A percentile compares a stretch with the other conserved stretches of the same genome.
Conservation (phyloP, 1,140 invertebrate species). For the Amphibalanus amphitrite region DNA sequence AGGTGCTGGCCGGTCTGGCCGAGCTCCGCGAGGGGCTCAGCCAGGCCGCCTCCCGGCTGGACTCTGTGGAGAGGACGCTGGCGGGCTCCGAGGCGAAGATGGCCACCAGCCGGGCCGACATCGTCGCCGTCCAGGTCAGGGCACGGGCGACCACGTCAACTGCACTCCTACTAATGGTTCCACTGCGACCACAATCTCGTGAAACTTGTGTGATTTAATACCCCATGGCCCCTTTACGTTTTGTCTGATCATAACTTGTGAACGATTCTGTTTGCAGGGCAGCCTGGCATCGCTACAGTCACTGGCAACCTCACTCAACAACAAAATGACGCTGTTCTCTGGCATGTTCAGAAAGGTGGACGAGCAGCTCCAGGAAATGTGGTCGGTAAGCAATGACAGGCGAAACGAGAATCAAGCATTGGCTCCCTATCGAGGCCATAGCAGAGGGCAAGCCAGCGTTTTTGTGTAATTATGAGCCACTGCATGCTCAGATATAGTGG, state of each 20-base stretch:
- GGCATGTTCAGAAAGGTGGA: background rate
- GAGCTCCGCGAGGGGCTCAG: background rate
- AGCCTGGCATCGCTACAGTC: background rate
- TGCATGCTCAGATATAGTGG: too few relatives aligned
- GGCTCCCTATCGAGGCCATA: too few relatives aligned
- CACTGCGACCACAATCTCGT: too few relatives aligned
- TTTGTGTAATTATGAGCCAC: too few relatives aligned
- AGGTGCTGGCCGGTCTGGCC: background rate
- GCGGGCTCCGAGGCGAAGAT: background rate
- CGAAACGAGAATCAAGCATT: too few relatives aligned
- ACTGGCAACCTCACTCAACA: background rate
- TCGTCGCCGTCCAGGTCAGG: background rate
- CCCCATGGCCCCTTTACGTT: too few relatives aligned
- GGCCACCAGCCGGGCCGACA: background rate
- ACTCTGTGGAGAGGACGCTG: background rate
- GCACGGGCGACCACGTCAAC: too few relatives aligned
- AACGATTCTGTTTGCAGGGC: background rate
- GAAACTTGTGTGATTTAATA: too few relatives aligned
- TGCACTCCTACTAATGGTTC: too few relatives aligned
- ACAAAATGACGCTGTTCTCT: background rate
- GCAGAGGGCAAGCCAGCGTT: too few relatives aligned
- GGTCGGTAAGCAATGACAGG: background rate
- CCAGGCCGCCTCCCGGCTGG: background rate
- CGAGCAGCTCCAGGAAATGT: background rate
- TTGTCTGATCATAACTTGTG: too few relatives aligned